A percentile compares a stretch with the other conserved stretches of the same genome.
These are phyloP conservation scores for Chamaetylas fuelleborni DNA, from an alignment of 2,113 vertebrate genomes.

Conservation along the genomic window DNA sequence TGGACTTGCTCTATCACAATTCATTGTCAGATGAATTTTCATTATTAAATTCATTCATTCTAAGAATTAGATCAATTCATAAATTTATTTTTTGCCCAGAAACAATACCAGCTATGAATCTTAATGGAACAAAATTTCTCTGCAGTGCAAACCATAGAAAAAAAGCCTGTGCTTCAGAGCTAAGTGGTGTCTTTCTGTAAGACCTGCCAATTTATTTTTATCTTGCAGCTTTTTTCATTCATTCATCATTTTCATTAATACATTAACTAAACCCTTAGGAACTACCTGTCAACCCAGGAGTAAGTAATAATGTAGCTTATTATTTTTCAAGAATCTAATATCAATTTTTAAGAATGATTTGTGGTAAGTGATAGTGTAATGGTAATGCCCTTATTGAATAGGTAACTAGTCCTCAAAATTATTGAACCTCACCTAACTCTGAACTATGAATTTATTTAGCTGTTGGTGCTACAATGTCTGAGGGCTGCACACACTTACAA, in stretches of 20 bases:
- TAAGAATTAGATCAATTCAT: background rate
- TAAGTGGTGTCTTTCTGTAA: background rate
- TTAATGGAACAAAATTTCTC: background rate
- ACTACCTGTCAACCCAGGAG: background rate
- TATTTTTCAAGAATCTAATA: background rate
- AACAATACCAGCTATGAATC: background rate
- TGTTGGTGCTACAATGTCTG: background rate
- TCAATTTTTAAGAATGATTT: background rate
- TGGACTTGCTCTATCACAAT: background rate
- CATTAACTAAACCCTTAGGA: conserved; percentile 18
- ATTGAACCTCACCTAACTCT: background rate
- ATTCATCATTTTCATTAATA: conserved; percentile 2
- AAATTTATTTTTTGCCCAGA: background rate
- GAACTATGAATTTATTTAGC: background rate
- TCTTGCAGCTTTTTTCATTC: background rate
- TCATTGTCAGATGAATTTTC: background rate
- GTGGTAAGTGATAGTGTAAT: background rate
- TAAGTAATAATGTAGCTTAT: background rate
- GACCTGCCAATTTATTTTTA: background rate
- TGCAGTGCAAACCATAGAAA: background rate
- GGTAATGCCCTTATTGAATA: background rate
- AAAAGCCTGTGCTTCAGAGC: background rate
- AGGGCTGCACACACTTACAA: background rate
- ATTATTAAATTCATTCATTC: background rate
- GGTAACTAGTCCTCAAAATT: background rate